Conservation (phyloP, 2,797 vertebrate genomes). For the Karalla daura region DNA sequence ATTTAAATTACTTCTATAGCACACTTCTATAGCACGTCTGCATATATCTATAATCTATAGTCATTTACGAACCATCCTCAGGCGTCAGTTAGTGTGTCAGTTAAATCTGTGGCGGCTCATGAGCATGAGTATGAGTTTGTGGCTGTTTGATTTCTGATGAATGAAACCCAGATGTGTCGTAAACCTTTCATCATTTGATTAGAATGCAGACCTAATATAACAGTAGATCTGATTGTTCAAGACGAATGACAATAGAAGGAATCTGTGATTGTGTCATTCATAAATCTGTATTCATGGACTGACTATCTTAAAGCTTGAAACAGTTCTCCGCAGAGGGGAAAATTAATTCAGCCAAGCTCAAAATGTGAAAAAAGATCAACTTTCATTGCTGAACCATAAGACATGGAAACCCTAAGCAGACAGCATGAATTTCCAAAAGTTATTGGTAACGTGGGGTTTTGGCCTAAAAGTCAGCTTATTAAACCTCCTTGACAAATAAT, state of each 20-base stretch:
- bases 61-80: slow-evolving; percentile 10
- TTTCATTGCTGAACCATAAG: neutral
- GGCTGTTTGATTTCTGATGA: neutral
- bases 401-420: neutral
- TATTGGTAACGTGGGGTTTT: neutral
- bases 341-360: slow-evolving; percentile 2
- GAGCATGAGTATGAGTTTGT: neutral
- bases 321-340: neutral
- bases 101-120: neutral
- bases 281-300: neutral
- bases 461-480: neutral
- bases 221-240: neutral
- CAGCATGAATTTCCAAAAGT: neutral
- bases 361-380: neutral
- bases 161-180: neutral
- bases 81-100: slow-evolving; percentile 12
- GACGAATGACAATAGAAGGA: neutral
- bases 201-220: neutral
- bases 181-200: neutral
- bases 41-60: neutral
- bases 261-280: neutral
- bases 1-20: slow-evolving; percentile 31
- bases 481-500: neutral
- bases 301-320: neutral
- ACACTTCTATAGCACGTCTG: slow-evolving; percentile 20